phyloP scores from a whole-genome alignment of 2,888 invertebrate genomes.

The Platycheirus rosarum region DNA sequence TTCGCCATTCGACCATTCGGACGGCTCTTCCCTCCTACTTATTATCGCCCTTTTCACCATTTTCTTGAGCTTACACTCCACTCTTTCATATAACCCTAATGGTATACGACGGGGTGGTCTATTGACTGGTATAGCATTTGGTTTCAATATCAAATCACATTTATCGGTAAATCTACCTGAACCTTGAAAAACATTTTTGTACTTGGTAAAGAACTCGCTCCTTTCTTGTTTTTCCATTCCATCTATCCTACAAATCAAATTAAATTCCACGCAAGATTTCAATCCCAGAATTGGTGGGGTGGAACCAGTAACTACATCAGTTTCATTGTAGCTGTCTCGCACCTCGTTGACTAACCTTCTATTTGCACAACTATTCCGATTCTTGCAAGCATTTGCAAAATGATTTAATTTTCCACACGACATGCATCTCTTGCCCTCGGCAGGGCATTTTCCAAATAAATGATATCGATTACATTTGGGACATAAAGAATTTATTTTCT shows the following conservation, averaged over 20 bases:
- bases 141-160: slow-evolving; percentile 27
- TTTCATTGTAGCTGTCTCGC: slow-evolving; percentile 5
- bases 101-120: slow-evolving; percentile 63
- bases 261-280: neutral
- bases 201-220: too few species aligned
- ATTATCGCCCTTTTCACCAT: neutral
- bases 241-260: slow-evolving; percentile 1
- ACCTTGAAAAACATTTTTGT: slow-evolving; percentile 24
- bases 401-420: too few species aligned
- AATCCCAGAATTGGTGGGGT: too few species aligned
- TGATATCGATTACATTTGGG: too few species aligned
- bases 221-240: neutral
- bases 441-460: too few species aligned
- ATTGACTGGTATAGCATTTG: slow-evolving; percentile 8
- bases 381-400: too few species aligned
- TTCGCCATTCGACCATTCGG: neutral
- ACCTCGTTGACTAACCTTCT: too few species aligned
- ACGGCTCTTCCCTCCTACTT: neutral
- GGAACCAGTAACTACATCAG: neutral
- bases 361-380: too few species aligned
- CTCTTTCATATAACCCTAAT: neutral
- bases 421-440: too few species aligned
- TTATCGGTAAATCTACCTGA: slow-evolving; percentile 36
- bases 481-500: too few species aligned
- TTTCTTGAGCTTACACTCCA: neutral